These are phyloP conservation scores for Osmerus eperlanus DNA, from an alignment of 2,113 vertebrate species.

Conservation along the genomic window DNA sequence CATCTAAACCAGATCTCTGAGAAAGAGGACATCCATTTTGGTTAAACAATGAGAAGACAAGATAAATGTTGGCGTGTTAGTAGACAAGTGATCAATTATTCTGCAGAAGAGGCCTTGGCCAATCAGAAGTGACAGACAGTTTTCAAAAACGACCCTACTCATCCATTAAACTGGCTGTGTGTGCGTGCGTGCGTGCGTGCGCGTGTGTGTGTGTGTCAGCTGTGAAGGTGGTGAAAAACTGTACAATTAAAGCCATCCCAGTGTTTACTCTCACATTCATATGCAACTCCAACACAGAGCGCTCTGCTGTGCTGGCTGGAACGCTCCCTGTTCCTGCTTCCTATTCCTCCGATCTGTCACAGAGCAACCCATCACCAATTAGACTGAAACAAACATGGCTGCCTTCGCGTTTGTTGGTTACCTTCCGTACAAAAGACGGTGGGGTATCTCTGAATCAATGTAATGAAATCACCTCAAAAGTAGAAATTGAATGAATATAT, in stretches of 20 bases:
- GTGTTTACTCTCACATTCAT: constrained; percentile 68
- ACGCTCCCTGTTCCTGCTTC: constrained; percentile 44
- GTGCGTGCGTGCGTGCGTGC: constrained; percentile 70
- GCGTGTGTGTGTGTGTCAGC: constrained; percentile 66
- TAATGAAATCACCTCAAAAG: constrained; percentile 73
- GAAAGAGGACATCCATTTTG: constrained; percentile 46
- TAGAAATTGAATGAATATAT: constrained; percentile 67
- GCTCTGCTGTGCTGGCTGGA: constrained; percentile 60
- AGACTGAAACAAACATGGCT: constrained; percentile 63
- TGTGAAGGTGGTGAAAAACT: constrained; percentile 67
- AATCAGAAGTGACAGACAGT: constrained; percentile 71
- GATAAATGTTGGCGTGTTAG: constrained; percentile 57
- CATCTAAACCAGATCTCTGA: constrained; percentile 24
- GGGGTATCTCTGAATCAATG: constrained; percentile 66
- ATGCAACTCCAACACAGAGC: constrained; percentile 62
- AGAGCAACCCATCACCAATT: constrained; percentile 74
- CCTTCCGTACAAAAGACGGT: constrained; percentile 67
- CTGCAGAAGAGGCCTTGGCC: constrained; percentile 61
- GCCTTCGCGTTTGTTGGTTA: constrained; percentile 68
- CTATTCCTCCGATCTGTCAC: constrained; percentile 66
- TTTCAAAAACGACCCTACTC: constrained; percentile 64
- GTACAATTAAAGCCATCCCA: constrained; percentile 72
- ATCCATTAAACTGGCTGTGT: constrained; percentile 74
- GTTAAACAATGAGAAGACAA: constrained; percentile 42
- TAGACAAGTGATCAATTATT: constrained; percentile 67